Conservation (phyloP, 2,797 vertebrate species). For the Arrhamphus sclerolepis region DNA sequence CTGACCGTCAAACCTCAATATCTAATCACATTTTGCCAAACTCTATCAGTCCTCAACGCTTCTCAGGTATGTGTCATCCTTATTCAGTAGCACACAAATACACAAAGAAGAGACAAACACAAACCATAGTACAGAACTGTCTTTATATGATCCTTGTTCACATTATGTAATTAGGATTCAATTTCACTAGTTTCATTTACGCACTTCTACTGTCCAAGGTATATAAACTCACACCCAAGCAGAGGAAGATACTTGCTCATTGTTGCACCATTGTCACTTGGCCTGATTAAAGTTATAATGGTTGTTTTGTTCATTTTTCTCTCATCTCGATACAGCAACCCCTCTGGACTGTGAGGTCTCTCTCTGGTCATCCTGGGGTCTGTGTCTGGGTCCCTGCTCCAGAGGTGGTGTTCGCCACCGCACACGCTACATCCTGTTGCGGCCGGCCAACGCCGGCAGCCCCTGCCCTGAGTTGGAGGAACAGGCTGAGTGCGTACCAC, state of each 20-base stretch:
- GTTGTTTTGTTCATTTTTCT: slow-evolving; percentile 4
- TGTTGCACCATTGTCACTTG: too few species aligned
- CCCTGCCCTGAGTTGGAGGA: slow-evolving; percentile 86
- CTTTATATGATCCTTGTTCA: too few species aligned
- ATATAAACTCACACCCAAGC: too few species aligned
- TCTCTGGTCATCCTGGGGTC: slow-evolving; percentile 85
- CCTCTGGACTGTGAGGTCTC: slow-evolving; percentile 86
- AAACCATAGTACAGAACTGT: too few species aligned
- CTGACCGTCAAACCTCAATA: slow-evolving; percentile 67
- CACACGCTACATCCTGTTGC: slow-evolving; percentile 84
- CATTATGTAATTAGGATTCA: too few species aligned
- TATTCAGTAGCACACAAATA: neutral
- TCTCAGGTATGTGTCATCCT: slow-evolving; percentile 68
- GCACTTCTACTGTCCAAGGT: too few species aligned
- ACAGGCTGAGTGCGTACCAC: slow-evolving; percentile 77
- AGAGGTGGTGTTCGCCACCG: slow-evolving; percentile 78
- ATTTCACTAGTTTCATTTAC: too few species aligned
- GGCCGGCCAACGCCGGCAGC: slow-evolving; percentile 81
- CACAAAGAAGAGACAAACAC: too few species aligned
- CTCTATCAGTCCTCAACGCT: slow-evolving; percentile 70
- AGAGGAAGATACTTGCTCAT: too few species aligned
- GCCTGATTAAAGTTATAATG: neutral
- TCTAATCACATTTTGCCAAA: slow-evolving; percentile 85
- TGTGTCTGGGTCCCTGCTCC: slow-evolving; percentile 82
- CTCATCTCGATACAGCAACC: slow-evolving; percentile 65